Percentiles rank a stretch among this genome's conserved stretches.
Evolutionary conservation across 2,797 vertebrate species (phyloP).

Genomic region (Amphiprion clarkii): DNA sequence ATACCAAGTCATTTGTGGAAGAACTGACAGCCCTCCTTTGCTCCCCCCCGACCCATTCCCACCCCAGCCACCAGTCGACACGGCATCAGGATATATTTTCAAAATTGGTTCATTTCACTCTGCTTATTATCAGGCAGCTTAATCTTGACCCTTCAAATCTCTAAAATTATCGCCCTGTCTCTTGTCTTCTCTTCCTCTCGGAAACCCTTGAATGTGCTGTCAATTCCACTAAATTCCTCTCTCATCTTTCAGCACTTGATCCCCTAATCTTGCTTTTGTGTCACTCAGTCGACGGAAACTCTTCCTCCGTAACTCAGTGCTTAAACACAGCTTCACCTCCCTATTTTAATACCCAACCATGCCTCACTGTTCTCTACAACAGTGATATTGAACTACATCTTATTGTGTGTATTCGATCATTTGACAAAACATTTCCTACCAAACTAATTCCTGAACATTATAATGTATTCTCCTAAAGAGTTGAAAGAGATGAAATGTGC

Average conservation of each 20-base stretch:
- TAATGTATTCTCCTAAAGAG: not conserved
- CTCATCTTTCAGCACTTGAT: constrained; percentile 75
- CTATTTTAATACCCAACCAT: constrained; percentile 34
- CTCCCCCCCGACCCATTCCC: not conserved
- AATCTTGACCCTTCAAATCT: constrained; percentile 84
- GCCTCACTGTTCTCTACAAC: constrained; percentile 28
- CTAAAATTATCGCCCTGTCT: constrained; percentile 74
- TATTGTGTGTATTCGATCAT: constrained; percentile 27
- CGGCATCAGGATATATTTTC: constrained; percentile 68
- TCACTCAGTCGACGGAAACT: constrained; percentile 74
- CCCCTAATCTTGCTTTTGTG: constrained; percentile 79
- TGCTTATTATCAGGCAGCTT: constrained; percentile 79
- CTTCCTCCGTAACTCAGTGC: constrained; percentile 62
- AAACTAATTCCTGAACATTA: not conserved
- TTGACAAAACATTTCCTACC: constrained; percentile 14
- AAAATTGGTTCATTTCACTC: constrained; percentile 77
- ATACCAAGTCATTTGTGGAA: constrained; percentile 60
- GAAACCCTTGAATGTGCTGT: constrained; percentile 74
- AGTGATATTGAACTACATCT: not conserved
- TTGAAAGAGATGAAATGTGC: constrained; percentile 1
- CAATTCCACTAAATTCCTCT: constrained; percentile 76
- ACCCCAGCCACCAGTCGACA: not conserved
- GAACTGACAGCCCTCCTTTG: constrained; percentile 50
- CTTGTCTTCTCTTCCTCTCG: constrained; percentile 67
- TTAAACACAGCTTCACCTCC: constrained; percentile 58